Evolutionary conservation across 2,888 invertebrate species (phyloP), one percentile per base, ranked within the genome.

Genomic region (Leucoma salicis): DNA sequence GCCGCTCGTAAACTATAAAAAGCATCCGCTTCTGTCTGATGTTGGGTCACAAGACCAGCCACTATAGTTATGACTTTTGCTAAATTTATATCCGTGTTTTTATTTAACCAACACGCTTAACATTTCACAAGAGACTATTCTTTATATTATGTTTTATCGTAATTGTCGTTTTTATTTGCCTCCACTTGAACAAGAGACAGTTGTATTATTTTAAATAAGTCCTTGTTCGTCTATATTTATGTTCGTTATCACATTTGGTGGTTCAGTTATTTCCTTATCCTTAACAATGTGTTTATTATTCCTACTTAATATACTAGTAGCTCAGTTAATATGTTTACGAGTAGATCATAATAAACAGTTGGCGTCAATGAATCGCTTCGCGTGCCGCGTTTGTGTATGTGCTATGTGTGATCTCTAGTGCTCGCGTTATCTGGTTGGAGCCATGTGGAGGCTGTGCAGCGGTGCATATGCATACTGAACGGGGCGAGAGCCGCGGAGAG

Each of bases 381-480:
- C 63, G 57, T 46, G 57, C 60, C 62, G 52, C 66, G 68, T 69
- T 60, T 59, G 62, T 66, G 68, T 70, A 66, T 69, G 66, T 69
- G 13, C 45, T 56, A 57, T 66, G 57, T 68, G 53, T 21, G 53
- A 62, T 70, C 69, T 63, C 67, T 66, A 69, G 64, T 69, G 72
- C 64, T 46, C 56, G 56, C 56, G 70, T 78, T 76, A 81, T 82
- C 82, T 78, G 57, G 56, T 55, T 62, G 63, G 70, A 74, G 77
- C 79, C 81, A 79, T 81, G 81, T 75, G 72, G 82, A 83, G 81
- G 81, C 82, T 80, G 71, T 68, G 81, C 78, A 74, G 75, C 78
- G 74, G 74, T 78, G 85, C 84, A 80, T 81, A n/a, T 78, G 84
- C 83, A 80, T 81, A 75, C 56, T 78, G 83, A 79, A 78, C 77